Base-by-base conservation (phyloP, 1,140 invertebrate genomes). In the Whitmania pigra region DNA sequence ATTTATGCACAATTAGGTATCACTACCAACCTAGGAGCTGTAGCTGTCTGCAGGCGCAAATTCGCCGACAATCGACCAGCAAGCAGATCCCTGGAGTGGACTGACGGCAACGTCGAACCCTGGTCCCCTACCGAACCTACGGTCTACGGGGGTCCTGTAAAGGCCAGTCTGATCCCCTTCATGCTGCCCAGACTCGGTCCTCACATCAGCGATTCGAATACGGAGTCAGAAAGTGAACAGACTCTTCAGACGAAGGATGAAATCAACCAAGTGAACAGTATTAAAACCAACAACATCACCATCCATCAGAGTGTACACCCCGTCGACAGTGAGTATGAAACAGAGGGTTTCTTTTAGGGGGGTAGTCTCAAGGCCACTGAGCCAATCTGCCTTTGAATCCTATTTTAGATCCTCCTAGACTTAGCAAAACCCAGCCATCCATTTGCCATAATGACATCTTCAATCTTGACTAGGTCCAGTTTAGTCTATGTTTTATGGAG, bases 91-190 rank as follows among this genome's bases (percentile, higher is more conserved):
- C 15, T 63, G 57, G 57, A 63, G 20, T 63, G 57, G 57, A 22
- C 29, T 11, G 57, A 63, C 11, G 57, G 29, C 29, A 63, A 31
- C 57, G 29, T 63, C 11, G 43, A 49, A 49, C 43, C 43, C 20
- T 63, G 57, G 57, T 63, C 57, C 0, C 57, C 57, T 1, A 31
- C 22, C 15, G 57, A 63, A n/a, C 57, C 57, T 18, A 63, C 29
- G 15, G 29, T 63, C 29, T 63, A 63, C 57, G 57, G 57, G 18
- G 29, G 29, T 2, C 57, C 57, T 4, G 22, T 63, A 11, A 31
- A 63, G 57, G 29, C 57, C 57, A 63, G 57, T 31, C 22, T 63
- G 57, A 63, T 63, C 29, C 57, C 57, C 57, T 63, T 25, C 29
- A 22, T 63, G 22, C 57, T 63, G 57, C 57, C 57, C 13, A 22